Percentiles rank a stretch among this genome's conserved stretches.
phyloP scores from a whole-genome alignment of 2,113 vertebrate genomes.

The Muntiacus muntjak region DNA sequence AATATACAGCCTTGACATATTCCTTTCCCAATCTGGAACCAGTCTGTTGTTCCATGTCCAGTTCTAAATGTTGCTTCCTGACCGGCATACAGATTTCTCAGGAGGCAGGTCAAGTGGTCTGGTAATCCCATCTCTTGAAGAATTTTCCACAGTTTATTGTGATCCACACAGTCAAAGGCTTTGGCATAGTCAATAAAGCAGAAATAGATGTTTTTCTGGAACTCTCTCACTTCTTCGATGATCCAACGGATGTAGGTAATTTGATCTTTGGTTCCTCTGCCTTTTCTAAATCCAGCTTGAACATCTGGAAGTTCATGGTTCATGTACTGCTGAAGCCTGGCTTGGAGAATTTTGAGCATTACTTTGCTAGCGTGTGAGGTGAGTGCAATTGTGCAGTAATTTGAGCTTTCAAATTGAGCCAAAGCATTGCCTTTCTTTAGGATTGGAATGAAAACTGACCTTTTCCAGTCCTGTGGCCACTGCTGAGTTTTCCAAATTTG shows the following conservation, averaged over 20 bases:
- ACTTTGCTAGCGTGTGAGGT: neutral
- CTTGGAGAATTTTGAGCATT: neutral
- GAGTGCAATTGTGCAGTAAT: rapidly evolving
- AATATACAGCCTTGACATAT: neutral
- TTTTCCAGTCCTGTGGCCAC: neutral
- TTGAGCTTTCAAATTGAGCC: neutral
- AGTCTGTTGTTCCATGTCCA: neutral
- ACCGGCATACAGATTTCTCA: neutral
- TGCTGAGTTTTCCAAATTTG: neutral
- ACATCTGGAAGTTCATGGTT: neutral
- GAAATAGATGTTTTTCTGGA: neutral
- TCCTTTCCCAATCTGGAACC: neutral
- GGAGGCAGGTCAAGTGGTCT: neutral
- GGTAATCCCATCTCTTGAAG: neutral
- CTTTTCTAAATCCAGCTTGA: neutral
- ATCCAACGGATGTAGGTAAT: rapidly evolving
- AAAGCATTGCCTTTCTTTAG: neutral
- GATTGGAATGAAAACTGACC: neutral
- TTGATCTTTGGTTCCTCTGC: neutral
- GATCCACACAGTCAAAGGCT: neutral
- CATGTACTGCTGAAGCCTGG: neutral
- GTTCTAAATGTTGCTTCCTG: neutral
- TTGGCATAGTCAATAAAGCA: neutral
- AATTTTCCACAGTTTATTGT: neutral
- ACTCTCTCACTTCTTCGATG: neutral